Conservation (phyloP, 2,888 invertebrate species). For the Eueremaeus valkanovi region DNA sequence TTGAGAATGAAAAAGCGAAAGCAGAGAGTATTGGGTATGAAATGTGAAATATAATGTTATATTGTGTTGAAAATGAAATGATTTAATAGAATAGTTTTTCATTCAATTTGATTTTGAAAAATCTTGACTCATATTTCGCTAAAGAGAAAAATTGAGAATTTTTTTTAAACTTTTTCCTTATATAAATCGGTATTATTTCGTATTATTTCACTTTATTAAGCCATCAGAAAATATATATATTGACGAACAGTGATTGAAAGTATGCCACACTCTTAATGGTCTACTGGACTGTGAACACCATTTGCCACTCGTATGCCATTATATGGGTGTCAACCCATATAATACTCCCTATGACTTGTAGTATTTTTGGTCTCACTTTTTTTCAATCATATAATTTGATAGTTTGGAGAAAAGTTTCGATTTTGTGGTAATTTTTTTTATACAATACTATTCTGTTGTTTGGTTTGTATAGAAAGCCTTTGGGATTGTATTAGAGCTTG, state of each 20-base stretch:
- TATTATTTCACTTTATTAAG: conserved; percentile 9
- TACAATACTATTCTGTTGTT: too few species aligned
- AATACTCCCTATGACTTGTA: neutral
- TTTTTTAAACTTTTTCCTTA: neutral
- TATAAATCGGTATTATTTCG: neutral
- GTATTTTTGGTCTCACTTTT: neutral
- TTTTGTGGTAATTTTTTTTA: too few species aligned
- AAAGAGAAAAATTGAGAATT: neutral
- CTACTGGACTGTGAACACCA: neutral
- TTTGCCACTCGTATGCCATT: neutral
- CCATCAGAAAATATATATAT: conserved; percentile 1
- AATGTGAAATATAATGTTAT: conserved; percentile 6
- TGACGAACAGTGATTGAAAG: neutral
- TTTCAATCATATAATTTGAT: too few species aligned
- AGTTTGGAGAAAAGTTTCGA: too few species aligned
- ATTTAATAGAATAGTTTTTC: conserved; percentile 16
- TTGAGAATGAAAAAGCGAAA: neutral
- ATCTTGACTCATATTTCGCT: neutral
- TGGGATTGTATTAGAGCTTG: too few species aligned
- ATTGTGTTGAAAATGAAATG: neutral
- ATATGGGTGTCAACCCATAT: neutral
- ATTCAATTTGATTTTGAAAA: conserved; percentile 2
- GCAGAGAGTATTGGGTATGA: neutral
- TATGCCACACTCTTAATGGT: neutral
- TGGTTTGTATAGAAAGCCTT: too few species aligned